These are phyloP conservation scores for Glossophaga mutica DNA, from an alignment of 2,797 vertebrate species.

Conservation along the genomic window DNA sequence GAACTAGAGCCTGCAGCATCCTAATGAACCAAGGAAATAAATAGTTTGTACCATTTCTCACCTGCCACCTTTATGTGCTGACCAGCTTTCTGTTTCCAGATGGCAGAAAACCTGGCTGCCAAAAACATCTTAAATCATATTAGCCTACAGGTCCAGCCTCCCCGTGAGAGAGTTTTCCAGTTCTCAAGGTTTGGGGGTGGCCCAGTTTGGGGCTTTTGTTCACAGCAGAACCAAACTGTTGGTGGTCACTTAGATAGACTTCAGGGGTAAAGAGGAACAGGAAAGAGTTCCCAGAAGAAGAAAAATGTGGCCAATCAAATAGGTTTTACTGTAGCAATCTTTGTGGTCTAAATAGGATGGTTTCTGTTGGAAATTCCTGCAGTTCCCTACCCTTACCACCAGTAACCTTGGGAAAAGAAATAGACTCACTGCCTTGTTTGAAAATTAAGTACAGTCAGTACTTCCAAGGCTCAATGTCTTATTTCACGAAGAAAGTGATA, in stretches of 20 bases:
- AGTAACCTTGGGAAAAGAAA: not conserved
- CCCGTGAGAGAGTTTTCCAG: not conserved
- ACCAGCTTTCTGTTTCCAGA: not conserved
- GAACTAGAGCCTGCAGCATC: not conserved
- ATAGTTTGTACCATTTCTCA: not conserved
- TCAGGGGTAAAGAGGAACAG: not conserved
- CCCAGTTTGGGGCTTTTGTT: not conserved
- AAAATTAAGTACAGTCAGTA: not conserved
- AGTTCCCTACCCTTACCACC: not conserved
- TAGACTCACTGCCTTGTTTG: not conserved
- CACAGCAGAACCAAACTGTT: not conserved
- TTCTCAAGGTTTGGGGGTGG: not conserved
- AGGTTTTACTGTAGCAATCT: not conserved
- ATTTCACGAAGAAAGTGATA: not conserved
- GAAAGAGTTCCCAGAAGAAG: not conserved
- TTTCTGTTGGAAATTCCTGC: not conserved
- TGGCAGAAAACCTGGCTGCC: not conserved
- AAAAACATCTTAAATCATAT: not conserved
- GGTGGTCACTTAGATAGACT: not conserved
- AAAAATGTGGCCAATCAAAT: not conserved
- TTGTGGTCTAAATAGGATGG: not conserved
- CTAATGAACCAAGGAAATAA: not conserved
- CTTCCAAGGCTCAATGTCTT: not conserved
- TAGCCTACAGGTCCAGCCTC: not conserved
- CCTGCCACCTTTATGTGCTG: not conserved